Percentiles rank a stretch among this genome's conserved stretches.
Conservation (phyloP, 2,797 vertebrate genomes). For the Aselliscus stoliczkanus region DNA sequence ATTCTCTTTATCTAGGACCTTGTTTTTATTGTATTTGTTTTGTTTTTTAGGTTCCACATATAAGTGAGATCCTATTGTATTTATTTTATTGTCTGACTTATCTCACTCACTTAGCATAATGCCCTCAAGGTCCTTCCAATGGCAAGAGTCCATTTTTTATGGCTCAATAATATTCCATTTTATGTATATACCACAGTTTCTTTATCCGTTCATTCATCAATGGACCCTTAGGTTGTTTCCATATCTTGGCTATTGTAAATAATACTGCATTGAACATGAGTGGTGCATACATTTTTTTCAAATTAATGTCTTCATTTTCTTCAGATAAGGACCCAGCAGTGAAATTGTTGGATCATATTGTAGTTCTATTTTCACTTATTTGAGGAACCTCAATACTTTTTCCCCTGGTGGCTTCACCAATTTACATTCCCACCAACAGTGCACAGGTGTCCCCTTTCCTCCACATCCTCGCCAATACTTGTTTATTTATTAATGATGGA, state of each 20-base stretch:
- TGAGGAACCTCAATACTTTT: neutral
- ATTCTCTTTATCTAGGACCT: too few relatives aligned
- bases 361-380: neutral
- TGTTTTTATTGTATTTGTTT: too few relatives aligned
- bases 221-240: neutral
- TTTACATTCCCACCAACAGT: neutral
- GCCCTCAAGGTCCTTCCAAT: neutral
- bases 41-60: too few relatives aligned
- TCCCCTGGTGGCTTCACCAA: neutral
- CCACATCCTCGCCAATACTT: neutral
- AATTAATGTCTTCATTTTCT: neutral
- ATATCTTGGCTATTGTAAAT: neutral
- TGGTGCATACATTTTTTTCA: neutral
- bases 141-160: neutral
- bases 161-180: neutral
- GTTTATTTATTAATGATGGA: neutral
- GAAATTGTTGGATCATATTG: neutral
- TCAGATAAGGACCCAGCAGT: neutral
- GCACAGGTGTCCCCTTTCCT: neutral
- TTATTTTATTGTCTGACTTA: neutral
- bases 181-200: neutral
- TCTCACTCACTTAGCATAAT: neutral
- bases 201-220: neutral
- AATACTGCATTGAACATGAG: neutral
- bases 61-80: too few relatives aligned